These are phyloP conservation scores for Megathymus violae DNA, from an alignment of 1,140 invertebrate species.

Conservation along the genomic window DNA sequence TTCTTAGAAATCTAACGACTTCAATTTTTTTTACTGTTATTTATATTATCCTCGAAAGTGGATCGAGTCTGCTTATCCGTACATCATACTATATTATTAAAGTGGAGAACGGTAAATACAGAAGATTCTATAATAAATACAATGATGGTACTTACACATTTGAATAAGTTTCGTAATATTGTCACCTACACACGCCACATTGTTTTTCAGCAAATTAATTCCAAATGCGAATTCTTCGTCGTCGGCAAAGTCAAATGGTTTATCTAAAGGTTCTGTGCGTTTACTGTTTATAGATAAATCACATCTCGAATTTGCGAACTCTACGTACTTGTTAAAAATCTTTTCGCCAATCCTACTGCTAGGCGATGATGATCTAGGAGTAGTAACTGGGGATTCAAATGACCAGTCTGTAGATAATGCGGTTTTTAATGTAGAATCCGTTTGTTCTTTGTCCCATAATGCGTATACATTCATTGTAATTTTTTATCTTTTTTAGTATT, in stretches of 20 bases:
- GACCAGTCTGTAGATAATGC: conserved; percentile 51
- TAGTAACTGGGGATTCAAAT: conserved; percentile 45
- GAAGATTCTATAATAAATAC: not conserved
- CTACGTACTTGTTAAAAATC: conserved; percentile 65
- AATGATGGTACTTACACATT: conserved; percentile 58
- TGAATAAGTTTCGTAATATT: conserved; percentile 74
- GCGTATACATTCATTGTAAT: conserved; percentile 63
- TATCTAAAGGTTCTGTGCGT: conserved; percentile 58
- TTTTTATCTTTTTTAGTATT: conserved; percentile 25
- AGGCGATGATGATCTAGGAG: conserved; percentile 53
- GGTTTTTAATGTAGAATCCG: conserved; percentile 50
- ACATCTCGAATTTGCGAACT: conserved; percentile 65
- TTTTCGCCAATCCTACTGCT: conserved; percentile 55
- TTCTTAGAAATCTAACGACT: too few species aligned
- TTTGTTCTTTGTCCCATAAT: conserved; percentile 52
- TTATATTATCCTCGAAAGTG: too few species aligned
- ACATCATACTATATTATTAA: too few species aligned
- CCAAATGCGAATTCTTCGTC: conserved; percentile 75
- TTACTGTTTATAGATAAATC: conserved; percentile 53
- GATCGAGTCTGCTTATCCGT: too few species aligned
- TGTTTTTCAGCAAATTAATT: conserved; percentile 71
- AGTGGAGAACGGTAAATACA: too few species aligned
- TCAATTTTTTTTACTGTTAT: too few species aligned
- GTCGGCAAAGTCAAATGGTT: conserved; percentile 71
- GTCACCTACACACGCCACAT: conserved; percentile 70